Evolutionary conservation across 2,888 invertebrate genomes (phyloP), one percentile per base, ranked within the genome.

Genomic region (Stramonita haemastoma): DNA sequence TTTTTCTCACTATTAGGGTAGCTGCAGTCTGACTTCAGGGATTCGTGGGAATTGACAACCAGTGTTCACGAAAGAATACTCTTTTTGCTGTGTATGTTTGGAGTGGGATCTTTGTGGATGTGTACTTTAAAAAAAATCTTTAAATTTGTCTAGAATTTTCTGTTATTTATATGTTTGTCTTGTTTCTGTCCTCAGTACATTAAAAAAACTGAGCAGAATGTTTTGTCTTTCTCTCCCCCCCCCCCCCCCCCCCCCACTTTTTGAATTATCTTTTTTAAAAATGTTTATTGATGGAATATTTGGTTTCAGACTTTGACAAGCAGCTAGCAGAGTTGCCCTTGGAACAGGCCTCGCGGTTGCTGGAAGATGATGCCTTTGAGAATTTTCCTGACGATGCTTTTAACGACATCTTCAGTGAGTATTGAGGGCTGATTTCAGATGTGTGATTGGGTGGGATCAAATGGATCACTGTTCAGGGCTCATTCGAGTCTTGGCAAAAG

Each of bases 361-460:
- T 97, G 91, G 97, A 98, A 94, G 96, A 96, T 88, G 96, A 96
- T 91, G 98, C 98, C 95, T 97, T 98, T 94, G 98, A 97, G 94
- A 98, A 98, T 91, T 97, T 98, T 91, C 97, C 98, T 91, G 97
- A 97, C 91, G 98, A 98, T 95, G 98, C 98, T 94, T 98, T 98
- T 96, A 86, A 56, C 46, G 98, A 98, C 95, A 97, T 98, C 89
- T 98, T 98, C 96, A 97, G 96, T 95, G 93, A 92, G 92, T 89
- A 87, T 8, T 22, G 56, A n/a, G 34, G n/a, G 15, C 29, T 46
- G 46, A 46, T 46, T 46, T 46, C 46, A 46, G 46, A 46, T 8
- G 46, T 46, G 46, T 2, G 8, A 46, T 46, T 46, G 46, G 46
- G 46, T 46, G 46, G 46, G 46, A 46, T 5, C 46, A 46, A 46